Evolutionary conservation across 2,797 vertebrate genomes (phyloP), one percentile per base, ranked within the genome.

Genomic region (Poecile montanus): DNA sequence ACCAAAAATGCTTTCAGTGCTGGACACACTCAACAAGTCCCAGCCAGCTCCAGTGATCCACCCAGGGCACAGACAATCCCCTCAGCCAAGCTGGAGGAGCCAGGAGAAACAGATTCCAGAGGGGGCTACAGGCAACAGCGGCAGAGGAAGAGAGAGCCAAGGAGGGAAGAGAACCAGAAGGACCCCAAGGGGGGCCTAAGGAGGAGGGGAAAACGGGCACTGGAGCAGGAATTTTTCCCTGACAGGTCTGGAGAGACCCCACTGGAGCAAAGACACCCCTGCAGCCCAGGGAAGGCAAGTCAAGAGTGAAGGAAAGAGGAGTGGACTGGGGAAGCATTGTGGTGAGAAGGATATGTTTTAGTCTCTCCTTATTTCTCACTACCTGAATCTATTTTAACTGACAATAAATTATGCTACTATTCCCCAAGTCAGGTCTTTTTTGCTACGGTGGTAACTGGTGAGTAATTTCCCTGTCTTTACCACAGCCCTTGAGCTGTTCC

Each of bases 281-380:
- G 16, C 6, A 48, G 11, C 7, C 16, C 18, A 8, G 34, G n/a
- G 26, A 13, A 66, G 8, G 63, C 9, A 4, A 32, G 9, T 26
- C 3, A 0, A 22, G 45, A 40, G 4, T 0, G 0, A 57, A 68
- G 19, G 2, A 5, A 27, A 9, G 8, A 54, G 27, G 3, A 5
- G 11, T 11, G 11, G 6, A 2, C 4, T 57, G 20, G 13, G 34
- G 23, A 75, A 14, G 25, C 10, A 21, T 40, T 0, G 0, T 11
- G 6, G 51, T 34, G 19, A 9, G n/a, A 47, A 30, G 17, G 7
- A 20, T 40, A 7, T 23, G 3, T 34, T 42, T 77, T 47, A 27
- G 18, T 23, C 10, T 53, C n/a, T 42, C 30, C 7, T 61, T n/a
- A 40, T 65, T 77, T 84, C 60, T 72, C 16, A 6, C 40, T 66